These are phyloP conservation scores for Tigriopus japonicus DNA, from an alignment of 1,140 invertebrate species.

Conservation along the genomic window DNA sequence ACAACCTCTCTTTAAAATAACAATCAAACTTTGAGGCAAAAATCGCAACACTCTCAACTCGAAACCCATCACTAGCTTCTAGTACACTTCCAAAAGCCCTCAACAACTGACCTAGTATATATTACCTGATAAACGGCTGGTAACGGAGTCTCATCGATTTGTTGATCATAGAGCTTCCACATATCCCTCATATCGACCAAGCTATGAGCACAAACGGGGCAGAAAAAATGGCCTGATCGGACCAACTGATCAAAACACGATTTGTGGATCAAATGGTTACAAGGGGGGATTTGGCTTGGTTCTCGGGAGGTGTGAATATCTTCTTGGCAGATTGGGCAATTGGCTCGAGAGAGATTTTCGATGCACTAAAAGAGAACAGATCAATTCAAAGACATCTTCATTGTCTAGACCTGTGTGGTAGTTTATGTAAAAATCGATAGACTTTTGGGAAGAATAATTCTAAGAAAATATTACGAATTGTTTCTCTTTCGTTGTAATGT, in stretches of 20 bases:
- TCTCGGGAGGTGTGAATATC: slow-evolving; percentile 72
- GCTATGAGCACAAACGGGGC: slow-evolving; percentile 64
- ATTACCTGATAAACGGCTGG: background rate
- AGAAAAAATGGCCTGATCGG: slow-evolving; percentile 56
- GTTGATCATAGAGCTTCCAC: background rate
- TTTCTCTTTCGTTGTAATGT: too few species aligned
- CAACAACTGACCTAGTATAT: too few species aligned
- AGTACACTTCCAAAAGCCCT: too few species aligned
- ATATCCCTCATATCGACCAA: slow-evolving; percentile 57
- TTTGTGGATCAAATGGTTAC: slow-evolving; percentile 60
- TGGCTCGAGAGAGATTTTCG: slow-evolving; percentile 60
- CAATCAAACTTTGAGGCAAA: too few species aligned
- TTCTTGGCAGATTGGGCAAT: slow-evolving; percentile 68
- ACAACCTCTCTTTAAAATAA: too few species aligned
- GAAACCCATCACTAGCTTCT: too few species aligned
- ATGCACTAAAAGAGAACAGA: slow-evolving; percentile 41
- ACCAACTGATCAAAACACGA: slow-evolving; percentile 57
- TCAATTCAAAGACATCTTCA: too few species aligned
- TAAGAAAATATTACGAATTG: too few species aligned
- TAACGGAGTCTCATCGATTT: background rate
- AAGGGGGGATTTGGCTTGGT: slow-evolving; percentile 62
- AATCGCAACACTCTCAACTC: too few species aligned
- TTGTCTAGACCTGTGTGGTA: too few species aligned
- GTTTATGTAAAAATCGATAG: too few species aligned
- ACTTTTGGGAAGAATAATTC: too few species aligned